phyloP scores from a whole-genome alignment of 1,140 invertebrate species.

The Mycetomoellerius zeteki region DNA sequence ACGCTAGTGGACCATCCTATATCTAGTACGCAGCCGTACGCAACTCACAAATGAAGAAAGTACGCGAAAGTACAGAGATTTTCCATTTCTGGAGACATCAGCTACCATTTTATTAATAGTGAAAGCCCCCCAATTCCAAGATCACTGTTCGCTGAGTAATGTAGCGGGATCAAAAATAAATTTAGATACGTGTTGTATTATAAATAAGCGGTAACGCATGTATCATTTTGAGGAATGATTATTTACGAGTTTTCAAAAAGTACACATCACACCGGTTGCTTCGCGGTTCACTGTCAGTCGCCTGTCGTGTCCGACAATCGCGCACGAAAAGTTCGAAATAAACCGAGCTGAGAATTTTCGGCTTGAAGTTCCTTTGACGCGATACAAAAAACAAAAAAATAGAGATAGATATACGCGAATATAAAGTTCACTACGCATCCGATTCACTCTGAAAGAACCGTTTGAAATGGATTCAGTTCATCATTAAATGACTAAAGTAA shows the following conservation, averaged over 20 bases:
- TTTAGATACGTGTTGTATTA: conserved; percentile 28
- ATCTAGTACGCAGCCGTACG: background rate
- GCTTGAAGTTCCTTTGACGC: conserved; percentile 21
- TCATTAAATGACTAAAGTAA: conserved; percentile 18
- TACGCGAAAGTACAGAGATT: conserved; percentile 1
- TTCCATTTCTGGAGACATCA: conserved; percentile 22
- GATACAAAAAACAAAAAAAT: conserved; percentile 43
- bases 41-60: conserved; percentile 22
- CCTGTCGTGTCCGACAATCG: conserved; percentile 58
- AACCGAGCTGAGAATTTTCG: conserved; percentile 68
- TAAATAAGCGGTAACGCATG: conserved; percentile 19
- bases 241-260: conserved; percentile 43
- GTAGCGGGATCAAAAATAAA: conserved; percentile 17
- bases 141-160: background rate
- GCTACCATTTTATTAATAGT: conserved; percentile 19
- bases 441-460: background rate
- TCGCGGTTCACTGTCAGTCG: conserved; percentile 48
- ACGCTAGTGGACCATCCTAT: background rate
- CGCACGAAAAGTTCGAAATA: conserved; percentile 69
- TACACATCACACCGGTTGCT: conserved; percentile 23
- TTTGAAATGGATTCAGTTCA: background rate
- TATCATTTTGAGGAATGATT: conserved; percentile 45
- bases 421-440: conserved; percentile 11
- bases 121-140: background rate
- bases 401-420: conserved; percentile 24